These are phyloP conservation scores for Marmota monax DNA, from an alignment of 2,113 vertebrate species.

Conservation along the genomic window DNA sequence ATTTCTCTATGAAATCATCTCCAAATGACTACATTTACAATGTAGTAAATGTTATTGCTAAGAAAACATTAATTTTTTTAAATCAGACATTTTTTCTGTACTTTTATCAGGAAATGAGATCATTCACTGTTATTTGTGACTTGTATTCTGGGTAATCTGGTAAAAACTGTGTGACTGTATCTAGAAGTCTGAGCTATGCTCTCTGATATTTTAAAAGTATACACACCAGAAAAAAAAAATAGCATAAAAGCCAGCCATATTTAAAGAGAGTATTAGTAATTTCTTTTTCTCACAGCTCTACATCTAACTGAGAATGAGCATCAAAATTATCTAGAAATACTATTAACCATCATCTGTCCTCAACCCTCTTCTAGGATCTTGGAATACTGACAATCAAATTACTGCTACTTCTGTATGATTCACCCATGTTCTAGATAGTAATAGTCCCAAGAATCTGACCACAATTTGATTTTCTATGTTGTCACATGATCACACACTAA, in stretches of 20 bases:
- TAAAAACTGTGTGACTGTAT: background rate
- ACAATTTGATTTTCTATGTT: background rate
- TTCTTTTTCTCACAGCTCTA: background rate
- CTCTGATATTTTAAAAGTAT: background rate
- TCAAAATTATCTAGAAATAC: constrained; percentile 24
- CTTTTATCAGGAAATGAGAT: background rate
- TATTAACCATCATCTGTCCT: background rate
- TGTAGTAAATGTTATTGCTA: background rate
- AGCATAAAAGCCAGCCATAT: background rate
- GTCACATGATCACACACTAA: background rate
- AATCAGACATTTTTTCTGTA: background rate
- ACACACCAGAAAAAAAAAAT: background rate
- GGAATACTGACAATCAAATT: background rate
- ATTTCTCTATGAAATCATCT: constrained; percentile 30
- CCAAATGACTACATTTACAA: constrained; percentile 12
- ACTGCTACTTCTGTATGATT: background rate
- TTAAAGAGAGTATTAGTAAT: background rate
- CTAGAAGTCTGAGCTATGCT: background rate
- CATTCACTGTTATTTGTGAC: background rate
- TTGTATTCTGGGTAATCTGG: background rate
- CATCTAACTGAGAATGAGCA: background rate
- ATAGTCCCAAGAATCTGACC: background rate
- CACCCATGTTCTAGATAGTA: background rate
- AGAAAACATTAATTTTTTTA: background rate
- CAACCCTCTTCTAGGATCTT: background rate